Evolutionary conservation across 2,113 vertebrate genomes (phyloP).

Genomic region (Myiagra hebetior): DNA sequence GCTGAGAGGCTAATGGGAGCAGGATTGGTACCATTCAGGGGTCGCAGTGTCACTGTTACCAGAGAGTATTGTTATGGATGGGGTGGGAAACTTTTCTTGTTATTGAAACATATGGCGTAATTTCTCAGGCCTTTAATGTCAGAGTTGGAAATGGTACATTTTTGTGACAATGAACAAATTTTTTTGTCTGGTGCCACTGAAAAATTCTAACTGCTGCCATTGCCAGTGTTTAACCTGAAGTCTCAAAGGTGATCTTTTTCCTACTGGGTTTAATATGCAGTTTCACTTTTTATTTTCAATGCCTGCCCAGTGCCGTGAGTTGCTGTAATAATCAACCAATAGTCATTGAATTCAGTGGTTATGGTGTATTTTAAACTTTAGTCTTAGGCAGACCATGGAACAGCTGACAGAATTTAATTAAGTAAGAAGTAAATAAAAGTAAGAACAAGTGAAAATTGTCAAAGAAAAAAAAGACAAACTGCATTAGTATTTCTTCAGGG

Average conservation of each 20-base stretch:
- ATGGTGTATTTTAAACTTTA: neutral
- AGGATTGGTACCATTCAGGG: neutral
- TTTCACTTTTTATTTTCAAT: neutral
- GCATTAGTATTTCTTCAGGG: neutral
- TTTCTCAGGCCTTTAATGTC: neutral
- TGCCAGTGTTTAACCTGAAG: neutral
- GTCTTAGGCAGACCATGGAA: neutral
- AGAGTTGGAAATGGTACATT: neutral
- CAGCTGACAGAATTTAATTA: neutral
- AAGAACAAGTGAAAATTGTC: neutral
- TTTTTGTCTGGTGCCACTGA: neutral
- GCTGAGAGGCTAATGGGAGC: neutral
- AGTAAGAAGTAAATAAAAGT: neutral
- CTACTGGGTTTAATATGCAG: neutral
- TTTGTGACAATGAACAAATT: neutral
- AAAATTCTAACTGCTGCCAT: neutral
- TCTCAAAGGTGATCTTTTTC: neutral
- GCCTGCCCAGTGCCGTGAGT: neutral
- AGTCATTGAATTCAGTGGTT: neutral
- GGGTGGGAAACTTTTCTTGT: neutral
- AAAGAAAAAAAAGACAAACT: neutral
- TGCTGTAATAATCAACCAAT: neutral
- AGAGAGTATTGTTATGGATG: neutral
- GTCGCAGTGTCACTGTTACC: neutral
- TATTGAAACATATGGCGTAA: neutral